These are phyloP conservation scores for Heliconius eleuchia DNA, from an alignment of 1,140 invertebrate genomes.

Conservation along the genomic window DNA sequence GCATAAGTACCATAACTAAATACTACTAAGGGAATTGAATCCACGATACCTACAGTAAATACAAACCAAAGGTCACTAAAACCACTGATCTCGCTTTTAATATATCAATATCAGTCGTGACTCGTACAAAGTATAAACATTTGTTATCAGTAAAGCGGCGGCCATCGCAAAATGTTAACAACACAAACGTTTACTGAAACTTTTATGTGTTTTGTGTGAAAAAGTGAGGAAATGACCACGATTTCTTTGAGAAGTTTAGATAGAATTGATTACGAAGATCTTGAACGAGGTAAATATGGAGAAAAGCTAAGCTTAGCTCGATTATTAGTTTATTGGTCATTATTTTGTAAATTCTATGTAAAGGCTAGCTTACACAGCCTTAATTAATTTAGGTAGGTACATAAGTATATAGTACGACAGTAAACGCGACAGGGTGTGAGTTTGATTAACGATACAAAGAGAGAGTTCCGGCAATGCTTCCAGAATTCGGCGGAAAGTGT, in stretches of 20 bases:
- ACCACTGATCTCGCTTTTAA: neutral
- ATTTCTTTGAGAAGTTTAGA: neutral
- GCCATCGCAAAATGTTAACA: neutral
- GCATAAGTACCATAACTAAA: neutral
- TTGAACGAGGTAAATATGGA: neutral
- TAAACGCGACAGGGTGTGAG: too few species aligned
- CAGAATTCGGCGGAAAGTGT: too few species aligned
- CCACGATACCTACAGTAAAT: neutral
- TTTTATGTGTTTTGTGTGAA: neutral
- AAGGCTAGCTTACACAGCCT: neutral
- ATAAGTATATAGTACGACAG: too few species aligned
- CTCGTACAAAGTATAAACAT: neutral
- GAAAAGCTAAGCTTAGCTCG: neutral
- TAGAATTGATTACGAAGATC: neutral
- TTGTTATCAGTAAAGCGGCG: neutral
- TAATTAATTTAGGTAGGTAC: too few species aligned
- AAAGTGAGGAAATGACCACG: neutral
- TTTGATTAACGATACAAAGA: too few species aligned
- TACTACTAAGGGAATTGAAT: neutral
- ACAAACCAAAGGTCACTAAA: neutral
- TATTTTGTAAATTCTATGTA: neutral
- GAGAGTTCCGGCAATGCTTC: too few species aligned
- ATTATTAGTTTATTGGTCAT: neutral
- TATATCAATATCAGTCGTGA: neutral
- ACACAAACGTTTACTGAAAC: neutral